Percentiles rank a stretch among this genome's conserved stretches.
phyloP scores from a whole-genome alignment of 1,140 invertebrate species.

The Aporrectodea caliginosa region DNA sequence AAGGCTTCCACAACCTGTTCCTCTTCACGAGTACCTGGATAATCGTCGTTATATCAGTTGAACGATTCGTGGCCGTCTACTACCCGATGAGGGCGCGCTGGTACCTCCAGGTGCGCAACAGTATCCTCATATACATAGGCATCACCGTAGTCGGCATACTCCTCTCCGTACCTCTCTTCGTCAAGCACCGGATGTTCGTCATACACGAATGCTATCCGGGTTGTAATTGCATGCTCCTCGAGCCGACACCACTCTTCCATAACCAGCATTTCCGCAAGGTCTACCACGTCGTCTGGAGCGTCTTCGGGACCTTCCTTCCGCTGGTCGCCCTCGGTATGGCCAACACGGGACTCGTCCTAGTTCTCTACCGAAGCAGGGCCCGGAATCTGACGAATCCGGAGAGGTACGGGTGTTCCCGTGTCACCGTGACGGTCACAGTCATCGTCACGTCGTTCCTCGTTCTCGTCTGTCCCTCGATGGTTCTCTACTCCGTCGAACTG shows the following conservation, averaged over 20 bases:
- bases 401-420: slow-evolving; percentile 1
- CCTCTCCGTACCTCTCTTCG: slow-evolving; percentile 24
- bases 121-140: background rate
- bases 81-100: slow-evolving; percentile 28
- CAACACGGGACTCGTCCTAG: slow-evolving; percentile 26
- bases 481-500: slow-evolving; percentile 17
- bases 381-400: background rate
- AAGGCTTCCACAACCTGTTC: slow-evolving; percentile 23
- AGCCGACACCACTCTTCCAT: background rate
- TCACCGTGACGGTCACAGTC: slow-evolving; percentile 20
- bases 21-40: slow-evolving; percentile 33
- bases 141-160: slow-evolving; percentile 17
- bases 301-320: slow-evolving; percentile 27
- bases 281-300: slow-evolving; percentile 25
- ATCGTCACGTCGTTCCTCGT: slow-evolving; percentile 25
- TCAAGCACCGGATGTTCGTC: background rate
- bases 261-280: background rate
- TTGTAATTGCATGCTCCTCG: slow-evolving; percentile 14
- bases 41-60: slow-evolving; percentile 19
- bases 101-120: slow-evolving; percentile 9
- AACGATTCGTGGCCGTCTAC: slow-evolving; percentile 30
- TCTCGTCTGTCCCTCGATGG: slow-evolving; percentile 29
- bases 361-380: slow-evolving; percentile 11
- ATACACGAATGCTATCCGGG: background rate
- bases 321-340: slow-evolving; percentile 19